These are phyloP conservation scores for Valencia hispanica DNA, from an alignment of 2,797 vertebrate species.

Conservation along the genomic window DNA sequence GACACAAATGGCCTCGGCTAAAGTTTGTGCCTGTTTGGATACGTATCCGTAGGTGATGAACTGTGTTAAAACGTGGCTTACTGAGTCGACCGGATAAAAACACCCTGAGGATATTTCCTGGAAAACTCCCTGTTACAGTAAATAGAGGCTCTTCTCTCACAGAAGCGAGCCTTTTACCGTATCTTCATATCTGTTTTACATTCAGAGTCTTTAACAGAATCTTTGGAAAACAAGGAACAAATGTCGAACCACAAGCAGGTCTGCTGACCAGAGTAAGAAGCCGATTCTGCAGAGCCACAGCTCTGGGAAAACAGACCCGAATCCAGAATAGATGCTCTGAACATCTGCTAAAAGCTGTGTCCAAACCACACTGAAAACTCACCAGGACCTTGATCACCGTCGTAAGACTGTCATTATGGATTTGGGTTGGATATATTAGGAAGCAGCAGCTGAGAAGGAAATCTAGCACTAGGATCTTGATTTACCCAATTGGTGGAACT, in stretches of 20 bases:
- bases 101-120: not conserved
- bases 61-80: not conserved
- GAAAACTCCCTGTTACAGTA: constrained; percentile 1
- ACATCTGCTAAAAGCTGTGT: constrained; percentile 70
- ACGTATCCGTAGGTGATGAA: constrained; percentile 12
- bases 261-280: constrained; percentile 13
- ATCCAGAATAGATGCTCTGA: constrained; percentile 74
- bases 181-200: not conserved
- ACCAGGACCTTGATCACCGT: constrained; percentile 58
- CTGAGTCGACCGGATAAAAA: not conserved
- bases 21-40: constrained; percentile 14
- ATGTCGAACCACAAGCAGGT: constrained; percentile 5
- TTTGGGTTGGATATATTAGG: constrained; percentile 70
- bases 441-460: constrained; percentile 49
- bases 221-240: constrained; percentile 18
- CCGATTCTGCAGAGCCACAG: constrained; percentile 41
- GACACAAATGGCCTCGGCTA: not conserved
- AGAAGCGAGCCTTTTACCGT: not conserved
- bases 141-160: not conserved
- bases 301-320: constrained; percentile 38
- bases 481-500: constrained; percentile 29
- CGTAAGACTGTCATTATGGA: constrained; percentile 78
- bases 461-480: constrained; percentile 37
- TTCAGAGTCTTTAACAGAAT: constrained; percentile 7
- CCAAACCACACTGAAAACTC: constrained; percentile 68